These are phyloP conservation scores for Augochlora pura DNA, from an alignment of 1,140 invertebrate species.

Conservation along the genomic window DNA sequence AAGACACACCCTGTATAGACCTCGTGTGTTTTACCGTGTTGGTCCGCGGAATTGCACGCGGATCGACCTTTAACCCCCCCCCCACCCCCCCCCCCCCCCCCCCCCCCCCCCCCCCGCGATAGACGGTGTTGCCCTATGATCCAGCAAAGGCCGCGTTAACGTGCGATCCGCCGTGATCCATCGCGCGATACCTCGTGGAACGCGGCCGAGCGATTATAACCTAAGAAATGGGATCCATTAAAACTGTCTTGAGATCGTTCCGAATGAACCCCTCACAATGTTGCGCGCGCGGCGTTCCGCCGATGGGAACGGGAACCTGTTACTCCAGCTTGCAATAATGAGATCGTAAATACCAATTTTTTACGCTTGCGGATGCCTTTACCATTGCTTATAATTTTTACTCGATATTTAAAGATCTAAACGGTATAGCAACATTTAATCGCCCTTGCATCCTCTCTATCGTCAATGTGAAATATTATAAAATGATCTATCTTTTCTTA, in stretches of 20 bases:
- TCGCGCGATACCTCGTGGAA: too few relatives aligned
- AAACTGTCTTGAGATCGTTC: neutral
- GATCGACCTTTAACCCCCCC: conserved; percentile 3
- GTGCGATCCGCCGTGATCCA: neutral
- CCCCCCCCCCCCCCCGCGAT: too few relatives aligned
- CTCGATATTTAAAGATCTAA: too few relatives aligned
- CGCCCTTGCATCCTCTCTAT: too few relatives aligned
- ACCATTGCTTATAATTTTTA: too few relatives aligned
- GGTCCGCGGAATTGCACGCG: conserved; percentile 21
- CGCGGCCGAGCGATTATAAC: neutral
- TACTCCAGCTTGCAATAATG: neutral
- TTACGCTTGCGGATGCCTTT: too few relatives aligned
- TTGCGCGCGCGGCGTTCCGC: neutral
- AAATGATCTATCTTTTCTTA: too few relatives aligned
- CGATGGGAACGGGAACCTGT: too few relatives aligned
- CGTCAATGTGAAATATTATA: too few relatives aligned
- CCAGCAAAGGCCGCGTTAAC: neutral
- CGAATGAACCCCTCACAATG: neutral
- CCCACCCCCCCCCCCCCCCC: too few relatives aligned
- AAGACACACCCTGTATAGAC: neutral
- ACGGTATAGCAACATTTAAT: too few relatives aligned
- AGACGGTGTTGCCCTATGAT: conserved; percentile 1
- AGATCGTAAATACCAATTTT: neutral
- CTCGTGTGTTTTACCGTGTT: conserved; percentile 19
- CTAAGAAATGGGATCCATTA: neutral